Percentiles rank a stretch among this genome's conserved stretches.
Evolutionary conservation across 2,797 vertebrate genomes (phyloP).

Genomic region (Chaetophractus vellerosus): DNA sequence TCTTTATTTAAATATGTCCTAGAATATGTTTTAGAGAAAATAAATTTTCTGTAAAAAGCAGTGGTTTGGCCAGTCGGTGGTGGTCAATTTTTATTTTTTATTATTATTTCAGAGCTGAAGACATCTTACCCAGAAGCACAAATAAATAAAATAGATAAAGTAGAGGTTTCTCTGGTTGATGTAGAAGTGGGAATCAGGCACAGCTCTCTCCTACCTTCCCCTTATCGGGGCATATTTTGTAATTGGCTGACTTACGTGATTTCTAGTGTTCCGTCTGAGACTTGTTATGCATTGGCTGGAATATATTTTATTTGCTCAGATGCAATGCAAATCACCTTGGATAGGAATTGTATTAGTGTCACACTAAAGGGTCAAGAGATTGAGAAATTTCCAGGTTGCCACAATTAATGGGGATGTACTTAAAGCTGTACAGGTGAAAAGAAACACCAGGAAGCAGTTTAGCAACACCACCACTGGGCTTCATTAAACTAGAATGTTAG

Average conservation of each 20-base stretch:
- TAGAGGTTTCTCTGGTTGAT: background rate
- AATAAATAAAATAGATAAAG: background rate
- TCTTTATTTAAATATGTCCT: slow-evolving; percentile 10
- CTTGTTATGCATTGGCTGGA: background rate
- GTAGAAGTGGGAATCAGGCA: background rate
- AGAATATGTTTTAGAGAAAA: background rate
- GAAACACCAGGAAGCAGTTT: background rate
- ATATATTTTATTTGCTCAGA: background rate
- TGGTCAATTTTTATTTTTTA: slow-evolving; percentile 7
- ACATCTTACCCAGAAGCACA: background rate
- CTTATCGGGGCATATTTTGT: background rate
- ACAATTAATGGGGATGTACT: background rate
- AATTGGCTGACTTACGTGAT: background rate
- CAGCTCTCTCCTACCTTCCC: background rate
- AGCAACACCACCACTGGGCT: background rate
- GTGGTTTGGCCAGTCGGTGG: background rate
- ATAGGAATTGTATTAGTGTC: slow-evolving; percentile 67
- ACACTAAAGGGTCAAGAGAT: background rate
- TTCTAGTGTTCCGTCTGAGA: background rate
- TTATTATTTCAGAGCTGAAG: background rate
- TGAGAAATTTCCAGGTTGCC: background rate
- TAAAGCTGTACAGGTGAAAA: background rate
- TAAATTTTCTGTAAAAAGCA: background rate
- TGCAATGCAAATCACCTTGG: slow-evolving; percentile 62
- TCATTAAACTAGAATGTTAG: background rate